These are phyloP conservation scores for Brachycybe producta DNA, from an alignment of 2,888 invertebrate species.

Conservation along the genomic window DNA sequence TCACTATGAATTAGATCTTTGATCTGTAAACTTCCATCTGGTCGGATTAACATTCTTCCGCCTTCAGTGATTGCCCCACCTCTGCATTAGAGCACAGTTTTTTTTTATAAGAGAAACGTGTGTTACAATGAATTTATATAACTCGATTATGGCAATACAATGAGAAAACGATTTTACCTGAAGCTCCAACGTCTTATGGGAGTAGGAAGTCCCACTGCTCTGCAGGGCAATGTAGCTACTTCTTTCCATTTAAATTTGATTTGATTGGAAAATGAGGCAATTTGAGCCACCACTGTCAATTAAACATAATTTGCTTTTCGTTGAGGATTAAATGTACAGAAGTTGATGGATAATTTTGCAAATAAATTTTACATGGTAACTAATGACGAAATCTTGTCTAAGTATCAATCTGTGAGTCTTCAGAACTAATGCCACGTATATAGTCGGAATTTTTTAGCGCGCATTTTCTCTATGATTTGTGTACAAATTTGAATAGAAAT, in stretches of 20 bases:
- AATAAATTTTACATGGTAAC: too few species aligned
- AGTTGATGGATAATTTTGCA: not conserved
- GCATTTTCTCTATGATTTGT: too few species aligned
- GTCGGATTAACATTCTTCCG: conserved; percentile 7
- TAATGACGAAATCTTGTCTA: too few species aligned
- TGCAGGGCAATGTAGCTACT: conserved; percentile 66
- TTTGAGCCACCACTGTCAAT: conserved; percentile 61
- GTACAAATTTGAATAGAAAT: too few species aligned
- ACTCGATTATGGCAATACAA: not conserved
- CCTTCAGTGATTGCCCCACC: conserved; percentile 2
- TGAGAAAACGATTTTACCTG: not conserved
- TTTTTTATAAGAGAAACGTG: too few species aligned
- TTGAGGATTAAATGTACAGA: not conserved
- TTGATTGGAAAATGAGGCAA: conserved; percentile 64
- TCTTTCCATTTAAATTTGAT: conserved; percentile 62
- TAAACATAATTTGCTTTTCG: not conserved
- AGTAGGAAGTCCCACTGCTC: conserved; percentile 67
- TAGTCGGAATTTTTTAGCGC: too few species aligned
- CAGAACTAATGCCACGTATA: too few species aligned
- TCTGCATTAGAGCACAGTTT: too few species aligned
- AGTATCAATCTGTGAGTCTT: too few species aligned
- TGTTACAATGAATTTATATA: not conserved
- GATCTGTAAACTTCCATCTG: conserved; percentile 17
- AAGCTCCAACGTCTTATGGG: conserved; percentile 56
- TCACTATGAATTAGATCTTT: conserved; percentile 15